phyloP scores from a whole-genome alignment of 2,113 vertebrate genomes.

The Ctenodactylus gundi region DNA sequence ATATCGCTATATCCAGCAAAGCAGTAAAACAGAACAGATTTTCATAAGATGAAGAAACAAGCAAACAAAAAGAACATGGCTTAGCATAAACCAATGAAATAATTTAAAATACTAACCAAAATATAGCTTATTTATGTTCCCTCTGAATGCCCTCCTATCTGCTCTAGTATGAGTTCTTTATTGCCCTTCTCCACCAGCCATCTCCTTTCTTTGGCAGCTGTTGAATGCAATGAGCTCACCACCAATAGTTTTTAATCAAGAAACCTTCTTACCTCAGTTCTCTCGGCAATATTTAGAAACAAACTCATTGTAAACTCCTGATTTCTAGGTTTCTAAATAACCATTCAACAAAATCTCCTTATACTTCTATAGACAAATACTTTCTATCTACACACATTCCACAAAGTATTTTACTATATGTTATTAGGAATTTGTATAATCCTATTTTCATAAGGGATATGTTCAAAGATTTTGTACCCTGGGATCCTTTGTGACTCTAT shows the following conservation, averaged over 20 bases:
- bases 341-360: background rate
- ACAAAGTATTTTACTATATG: background rate
- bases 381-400: background rate
- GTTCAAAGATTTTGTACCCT: background rate
- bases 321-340: slow-evolving; percentile 37
- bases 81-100: background rate
- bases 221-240: background rate
- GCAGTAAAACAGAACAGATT: background rate
- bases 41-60: background rate
- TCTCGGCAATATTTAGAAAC: background rate
- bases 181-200: background rate
- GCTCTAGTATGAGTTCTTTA: background rate
- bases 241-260: background rate
- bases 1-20: background rate
- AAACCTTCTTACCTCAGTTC: background rate
- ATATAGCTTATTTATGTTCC: background rate
- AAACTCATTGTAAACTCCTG: background rate
- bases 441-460: background rate
- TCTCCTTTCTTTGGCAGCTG: background rate
- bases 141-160: background rate
- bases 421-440: background rate
- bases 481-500: background rate
- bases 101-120: slow-evolving; percentile 13
- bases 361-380: background rate
- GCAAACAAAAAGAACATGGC: background rate